These are phyloP conservation scores for Apistogramma diplotaenia DNA, from an alignment of 2,113 vertebrate species.

Conservation along the genomic window DNA sequence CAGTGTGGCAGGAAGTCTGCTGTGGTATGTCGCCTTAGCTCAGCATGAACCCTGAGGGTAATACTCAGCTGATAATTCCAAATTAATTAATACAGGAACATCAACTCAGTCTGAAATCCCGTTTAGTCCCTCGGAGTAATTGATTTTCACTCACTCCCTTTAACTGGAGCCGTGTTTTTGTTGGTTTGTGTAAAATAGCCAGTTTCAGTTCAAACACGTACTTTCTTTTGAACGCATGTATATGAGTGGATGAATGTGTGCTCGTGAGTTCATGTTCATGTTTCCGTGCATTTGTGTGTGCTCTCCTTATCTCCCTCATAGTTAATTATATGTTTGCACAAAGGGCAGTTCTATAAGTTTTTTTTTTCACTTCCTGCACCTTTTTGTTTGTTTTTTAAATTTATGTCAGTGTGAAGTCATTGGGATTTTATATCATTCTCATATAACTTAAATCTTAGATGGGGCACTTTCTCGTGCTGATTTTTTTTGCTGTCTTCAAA, in stretches of 20 bases:
- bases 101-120: not conserved
- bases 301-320: not conserved
- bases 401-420: not conserved
- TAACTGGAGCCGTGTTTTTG: not conserved
- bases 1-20: slow-evolving; percentile 24
- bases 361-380: not conserved
- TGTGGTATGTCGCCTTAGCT: slow-evolving; percentile 43
- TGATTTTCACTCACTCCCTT: not conserved
- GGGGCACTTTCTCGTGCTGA: not conserved
- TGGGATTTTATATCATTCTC: not conserved
- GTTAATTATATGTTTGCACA: not conserved
- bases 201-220: not conserved
- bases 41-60: slow-evolving; percentile 1
- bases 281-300: not conserved
- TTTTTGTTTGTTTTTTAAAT: not conserved
- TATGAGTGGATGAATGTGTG: not conserved
- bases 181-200: not conserved
- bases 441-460: not conserved
- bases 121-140: accelerated
- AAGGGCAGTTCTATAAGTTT: not conserved
- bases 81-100: slow-evolving; percentile 45
- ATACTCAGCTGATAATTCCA: slow-evolving; percentile 37
- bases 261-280: accelerated
- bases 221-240: not conserved
- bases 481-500: not conserved